phyloP scores from a whole-genome alignment of 2,797 vertebrate genomes.

The Sebastes glaucus region DNA sequence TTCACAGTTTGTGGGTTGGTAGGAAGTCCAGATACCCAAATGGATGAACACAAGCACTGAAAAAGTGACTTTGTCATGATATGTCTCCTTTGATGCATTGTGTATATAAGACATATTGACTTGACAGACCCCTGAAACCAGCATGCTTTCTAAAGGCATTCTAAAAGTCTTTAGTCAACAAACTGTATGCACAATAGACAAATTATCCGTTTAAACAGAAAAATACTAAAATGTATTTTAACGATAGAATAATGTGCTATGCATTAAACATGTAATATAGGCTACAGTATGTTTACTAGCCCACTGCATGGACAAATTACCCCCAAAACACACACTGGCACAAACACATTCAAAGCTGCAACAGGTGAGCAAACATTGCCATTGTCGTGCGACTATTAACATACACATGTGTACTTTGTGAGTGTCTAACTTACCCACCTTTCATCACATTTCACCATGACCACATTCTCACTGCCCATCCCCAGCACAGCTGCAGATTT shows the following conservation, averaged over 20 bases:
- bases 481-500: conserved; percentile 78
- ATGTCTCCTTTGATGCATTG: not conserved
- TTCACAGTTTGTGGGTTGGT: no score
- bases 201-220: not conserved
- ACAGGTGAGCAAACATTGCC: conserved; percentile 62
- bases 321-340: not conserved
- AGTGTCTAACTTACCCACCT: conserved; percentile 58
- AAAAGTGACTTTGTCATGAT: no score
- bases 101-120: not conserved
- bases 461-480: conserved; percentile 80
- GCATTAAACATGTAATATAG: not conserved
- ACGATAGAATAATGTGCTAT: no score
- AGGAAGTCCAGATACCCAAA: no score
- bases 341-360: not conserved
- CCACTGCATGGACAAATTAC: not conserved
- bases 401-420: not conserved
- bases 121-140: not conserved
- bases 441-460: conserved; percentile 82
- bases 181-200: not conserved
- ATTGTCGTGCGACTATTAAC: conserved; percentile 3
- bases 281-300: not conserved
- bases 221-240: not conserved
- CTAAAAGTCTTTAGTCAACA: not conserved
- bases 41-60: no score
- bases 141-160: not conserved